Conservation (phyloP, 2,113 vertebrate genomes). For the Cygnus buccinator region DNA sequence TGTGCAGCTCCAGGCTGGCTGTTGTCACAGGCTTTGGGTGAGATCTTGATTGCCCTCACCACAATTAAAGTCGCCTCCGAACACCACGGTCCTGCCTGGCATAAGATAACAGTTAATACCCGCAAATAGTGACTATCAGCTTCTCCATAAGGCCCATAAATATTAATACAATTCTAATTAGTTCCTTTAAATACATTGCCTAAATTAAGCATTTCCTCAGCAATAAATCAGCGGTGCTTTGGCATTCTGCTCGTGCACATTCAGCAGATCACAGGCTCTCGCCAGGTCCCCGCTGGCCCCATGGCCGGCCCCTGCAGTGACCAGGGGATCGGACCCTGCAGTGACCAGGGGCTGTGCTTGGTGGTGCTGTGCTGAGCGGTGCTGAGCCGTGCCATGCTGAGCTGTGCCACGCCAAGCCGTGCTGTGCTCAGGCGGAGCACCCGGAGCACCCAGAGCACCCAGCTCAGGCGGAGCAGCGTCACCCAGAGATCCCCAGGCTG, state of each 20-base stretch:
- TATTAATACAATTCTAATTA: conserved; percentile 82
- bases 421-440: too few relatives aligned
- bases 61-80: conserved; percentile 66
- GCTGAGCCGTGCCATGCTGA: background rate
- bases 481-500: too few relatives aligned
- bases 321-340: accelerated
- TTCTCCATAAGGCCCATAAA: conserved; percentile 70
- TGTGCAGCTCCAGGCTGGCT: background rate
- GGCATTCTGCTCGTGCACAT: background rate
- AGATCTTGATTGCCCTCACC: background rate
- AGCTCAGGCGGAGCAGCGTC: too few relatives aligned
- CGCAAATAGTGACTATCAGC: conserved; percentile 71
- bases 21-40: background rate
- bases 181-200: conserved; percentile 69
- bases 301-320: background rate
- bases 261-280: background rate
- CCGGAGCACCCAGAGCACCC: too few relatives aligned
- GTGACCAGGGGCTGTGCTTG: background rate
- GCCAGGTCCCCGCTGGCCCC: too few relatives aligned
- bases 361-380: background rate
- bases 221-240: background rate
- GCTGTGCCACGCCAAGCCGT: too few relatives aligned
- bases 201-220: conserved; percentile 41
- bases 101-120: conserved; percentile 74
- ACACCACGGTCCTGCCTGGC: conserved; percentile 53